phyloP scores from a whole-genome alignment of 2,113 vertebrate genomes.

The Columba livia region DNA sequence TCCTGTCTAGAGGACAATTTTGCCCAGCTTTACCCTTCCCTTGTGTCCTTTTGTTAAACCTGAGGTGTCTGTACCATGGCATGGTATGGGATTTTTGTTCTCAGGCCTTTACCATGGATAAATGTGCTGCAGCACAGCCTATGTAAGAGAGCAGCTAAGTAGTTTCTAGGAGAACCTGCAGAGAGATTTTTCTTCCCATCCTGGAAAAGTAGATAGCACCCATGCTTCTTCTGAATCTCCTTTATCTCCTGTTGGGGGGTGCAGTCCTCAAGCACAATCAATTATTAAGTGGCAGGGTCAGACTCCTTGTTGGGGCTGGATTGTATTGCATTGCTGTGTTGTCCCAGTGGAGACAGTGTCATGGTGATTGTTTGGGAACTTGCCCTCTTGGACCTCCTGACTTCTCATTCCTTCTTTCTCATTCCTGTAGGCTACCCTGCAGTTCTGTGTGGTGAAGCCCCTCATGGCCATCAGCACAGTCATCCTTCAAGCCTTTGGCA shows the following conservation, averaged over 20 bases:
- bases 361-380: not conserved
- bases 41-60: not conserved
- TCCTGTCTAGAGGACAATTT: not conserved
- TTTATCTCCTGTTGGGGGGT: not conserved
- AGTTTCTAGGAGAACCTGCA: not conserved
- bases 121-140: not conserved
- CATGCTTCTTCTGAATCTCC: not conserved
- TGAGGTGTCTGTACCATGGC: not conserved
- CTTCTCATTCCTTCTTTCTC: not conserved
- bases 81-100: not conserved
- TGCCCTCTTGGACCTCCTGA: not conserved
- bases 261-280: not conserved
- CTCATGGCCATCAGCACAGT: slow-evolving; percentile 94
- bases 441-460: slow-evolving; percentile 96
- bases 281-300: not conserved
- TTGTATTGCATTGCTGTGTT: not conserved
- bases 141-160: not conserved
- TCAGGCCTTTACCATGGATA: not conserved
- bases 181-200: not conserved
- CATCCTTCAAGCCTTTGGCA: slow-evolving; percentile 91
- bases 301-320: not conserved
- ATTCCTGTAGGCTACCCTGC: slow-evolving; percentile 85
- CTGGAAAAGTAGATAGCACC: not conserved
- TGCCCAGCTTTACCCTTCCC: not conserved
- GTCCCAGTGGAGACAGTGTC: not conserved